phyloP scores from a whole-genome alignment of 2,888 invertebrate genomes.

The Tipula vernalis region DNA sequence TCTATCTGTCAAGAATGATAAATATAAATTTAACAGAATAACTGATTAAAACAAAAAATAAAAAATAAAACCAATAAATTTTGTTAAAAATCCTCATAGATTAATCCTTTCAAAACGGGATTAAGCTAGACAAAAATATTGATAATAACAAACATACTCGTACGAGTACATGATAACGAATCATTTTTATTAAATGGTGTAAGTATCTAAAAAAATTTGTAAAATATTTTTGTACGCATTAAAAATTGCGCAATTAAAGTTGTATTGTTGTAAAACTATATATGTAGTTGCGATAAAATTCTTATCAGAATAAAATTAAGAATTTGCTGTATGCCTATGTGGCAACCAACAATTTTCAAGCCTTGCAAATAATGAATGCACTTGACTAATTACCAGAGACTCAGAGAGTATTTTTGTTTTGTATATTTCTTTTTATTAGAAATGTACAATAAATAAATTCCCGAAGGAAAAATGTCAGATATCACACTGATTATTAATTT shows the following conservation, averaged over 20 bases:
- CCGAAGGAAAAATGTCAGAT: background rate
- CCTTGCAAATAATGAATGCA: no score
- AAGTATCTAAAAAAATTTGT: background rate
- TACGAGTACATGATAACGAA: background rate
- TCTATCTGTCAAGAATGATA: background rate
- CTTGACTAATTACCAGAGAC: background rate
- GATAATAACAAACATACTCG: background rate
- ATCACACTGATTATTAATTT: background rate
- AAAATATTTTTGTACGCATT: background rate
- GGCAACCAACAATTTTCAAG: background rate
- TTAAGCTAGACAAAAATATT: background rate
- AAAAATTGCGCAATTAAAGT: background rate
- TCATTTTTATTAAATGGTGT: background rate
- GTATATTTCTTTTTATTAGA: background rate
- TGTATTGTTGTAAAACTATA: background rate
- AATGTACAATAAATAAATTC: background rate
- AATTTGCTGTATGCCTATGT: no score
- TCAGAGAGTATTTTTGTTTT: no score
- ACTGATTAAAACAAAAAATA: background rate
- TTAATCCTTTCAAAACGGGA: background rate
- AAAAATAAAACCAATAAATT: background rate
- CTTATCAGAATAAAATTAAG: background rate
- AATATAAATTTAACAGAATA: background rate
- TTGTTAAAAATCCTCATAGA: background rate
- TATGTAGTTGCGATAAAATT: background rate